Conservation (phyloP, 2,888 invertebrate genomes). For the Ceramica pisi region DNA sequence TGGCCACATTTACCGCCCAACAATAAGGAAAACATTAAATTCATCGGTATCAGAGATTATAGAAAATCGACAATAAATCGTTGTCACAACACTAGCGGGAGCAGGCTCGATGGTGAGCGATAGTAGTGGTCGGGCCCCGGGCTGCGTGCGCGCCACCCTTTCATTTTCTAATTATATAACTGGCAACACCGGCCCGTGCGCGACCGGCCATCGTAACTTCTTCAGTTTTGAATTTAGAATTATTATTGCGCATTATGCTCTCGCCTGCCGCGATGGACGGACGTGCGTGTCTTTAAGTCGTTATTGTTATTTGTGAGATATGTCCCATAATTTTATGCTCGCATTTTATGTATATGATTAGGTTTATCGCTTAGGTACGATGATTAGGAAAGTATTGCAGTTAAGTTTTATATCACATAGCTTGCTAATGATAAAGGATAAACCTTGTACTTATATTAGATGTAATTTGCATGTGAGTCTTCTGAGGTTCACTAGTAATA, state of each 20-base stretch:
- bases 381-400: conserved; percentile 51
- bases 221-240: conserved; percentile 86
- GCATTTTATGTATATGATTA: conserved; percentile 54
- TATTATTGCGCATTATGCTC: conserved; percentile 80
- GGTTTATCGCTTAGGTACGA: conserved; percentile 51
- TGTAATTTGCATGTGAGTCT: conserved; percentile 42
- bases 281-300: conserved; percentile 79
- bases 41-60: conserved; percentile 48
- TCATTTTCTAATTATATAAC: conserved; percentile 90
- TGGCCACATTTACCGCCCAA: conserved; percentile 46
- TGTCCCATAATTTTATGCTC: conserved; percentile 67
- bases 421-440: conserved; percentile 56
- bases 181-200: conserved; percentile 89
- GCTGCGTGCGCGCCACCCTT: conserved; percentile 89
- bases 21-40: conserved; percentile 58
- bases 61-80: conserved; percentile 64
- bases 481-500: conserved; percentile 24
- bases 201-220: conserved; percentile 83
- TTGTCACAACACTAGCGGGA: conserved; percentile 75
- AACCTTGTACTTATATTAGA: conserved; percentile 24
- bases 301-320: conserved; percentile 73
- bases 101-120: conserved; percentile 86
- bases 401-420: conserved; percentile 50
- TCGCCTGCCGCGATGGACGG: conserved; percentile 70
- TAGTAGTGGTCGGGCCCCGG: conserved; percentile 87